phyloP scores from a whole-genome alignment of 2,888 invertebrate genomes.

The Spilarctia lutea region DNA sequence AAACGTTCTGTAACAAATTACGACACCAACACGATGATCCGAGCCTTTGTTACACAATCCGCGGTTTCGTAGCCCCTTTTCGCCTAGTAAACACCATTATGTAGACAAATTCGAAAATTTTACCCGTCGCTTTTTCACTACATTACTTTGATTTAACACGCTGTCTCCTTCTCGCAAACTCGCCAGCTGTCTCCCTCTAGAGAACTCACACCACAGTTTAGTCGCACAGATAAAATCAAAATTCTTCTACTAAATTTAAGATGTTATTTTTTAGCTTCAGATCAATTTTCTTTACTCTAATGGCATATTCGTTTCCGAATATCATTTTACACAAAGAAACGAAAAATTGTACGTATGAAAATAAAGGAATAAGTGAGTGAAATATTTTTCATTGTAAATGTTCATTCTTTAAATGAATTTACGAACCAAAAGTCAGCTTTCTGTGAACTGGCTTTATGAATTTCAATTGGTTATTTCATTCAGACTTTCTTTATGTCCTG shows the following conservation, averaged over 20 bases:
- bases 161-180: constrained; percentile 27
- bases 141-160: constrained; percentile 50
- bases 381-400: constrained; percentile 20
- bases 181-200: constrained; percentile 22
- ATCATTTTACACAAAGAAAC: constrained; percentile 11
- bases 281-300: background rate
- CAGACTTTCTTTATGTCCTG: constrained; percentile 30
- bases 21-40: constrained; percentile 4
- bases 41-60: constrained; percentile 8
- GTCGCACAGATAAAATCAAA: constrained; percentile 6
- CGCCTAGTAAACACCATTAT: constrained; percentile 24
- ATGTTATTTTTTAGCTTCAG: constrained; percentile 2
- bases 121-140: constrained; percentile 38
- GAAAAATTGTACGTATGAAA: constrained; percentile 14
- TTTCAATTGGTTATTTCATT: constrained; percentile 33
- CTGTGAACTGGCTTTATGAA: constrained; percentile 36
- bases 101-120: constrained; percentile 43
- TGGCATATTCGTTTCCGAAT: constrained; percentile 1
- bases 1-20: constrained; percentile 7
- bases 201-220: background rate
- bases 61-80: constrained; percentile 9
- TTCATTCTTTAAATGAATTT: constrained; percentile 14
- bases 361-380: constrained; percentile 14
- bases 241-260: background rate
- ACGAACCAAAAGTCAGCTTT: constrained; percentile 23